Base-by-base conservation (phyloP, 2,888 invertebrate genomes). In the Lacanobia wlatinum region DNA sequence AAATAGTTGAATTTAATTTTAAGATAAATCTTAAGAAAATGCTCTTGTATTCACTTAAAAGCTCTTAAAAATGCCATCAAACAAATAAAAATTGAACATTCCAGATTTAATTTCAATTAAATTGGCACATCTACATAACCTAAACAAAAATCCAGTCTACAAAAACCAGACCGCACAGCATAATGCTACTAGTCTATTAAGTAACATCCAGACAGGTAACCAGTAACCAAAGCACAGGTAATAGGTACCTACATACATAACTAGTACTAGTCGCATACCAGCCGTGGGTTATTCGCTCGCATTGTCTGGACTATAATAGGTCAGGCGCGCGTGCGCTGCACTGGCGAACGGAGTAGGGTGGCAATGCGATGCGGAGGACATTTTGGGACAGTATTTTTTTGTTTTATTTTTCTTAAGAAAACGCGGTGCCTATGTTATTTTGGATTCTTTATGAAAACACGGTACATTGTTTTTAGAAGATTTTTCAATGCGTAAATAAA, bases 271-370 rank as follows among this genome's bases (percentile, higher is more conserved):
- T 75, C 87, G 88, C 90, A 89, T 92, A 89, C 91, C 91, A 88
- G 84, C 78, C 85, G 80, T 85, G 92, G 93, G 93, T 94, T 94
- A 93, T 94, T 94, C 93, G 92, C 94, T 92, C 93, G 92, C 91
- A 94, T 94, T 94, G 94, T 94, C 90, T 92, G 89, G 84, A 83
- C 90, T 89, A 91, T 93, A 92, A 92, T 92, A 91, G 93, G 91
- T 89, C 90, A 90, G 87, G 87, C 87, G 91, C 90, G 90, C 88
- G 88, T 87, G 90, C 87, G 89, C 88, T 76, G 76, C 80, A 77
- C 74, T 70, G 73, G 59, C 62, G 71, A 84, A 72, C 70, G 48
- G 55, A 67, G 56, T 85, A 80, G 59, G 70, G 70, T 48, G 69
- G 60, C 82, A 68, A 67, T 76, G 38, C 50, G 16, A 14, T n/a